Base-by-base conservation (phyloP, 2,888 invertebrate genomes). In the Hoplodrina ambigua region DNA sequence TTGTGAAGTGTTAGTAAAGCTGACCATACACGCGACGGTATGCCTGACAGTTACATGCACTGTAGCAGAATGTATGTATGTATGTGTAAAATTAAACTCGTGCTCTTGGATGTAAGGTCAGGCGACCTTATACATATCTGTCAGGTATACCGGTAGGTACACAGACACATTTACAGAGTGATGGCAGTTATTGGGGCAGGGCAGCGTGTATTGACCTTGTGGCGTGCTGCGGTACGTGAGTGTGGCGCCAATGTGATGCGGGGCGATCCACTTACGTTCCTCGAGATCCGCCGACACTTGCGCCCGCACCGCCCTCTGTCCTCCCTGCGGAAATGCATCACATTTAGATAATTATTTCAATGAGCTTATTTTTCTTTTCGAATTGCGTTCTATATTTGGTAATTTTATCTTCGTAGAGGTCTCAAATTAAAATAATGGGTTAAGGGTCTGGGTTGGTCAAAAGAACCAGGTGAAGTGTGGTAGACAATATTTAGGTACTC, bases 181-280 rank as follows among this genome's bases (percentile, higher is more conserved):
- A 61, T 72, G 79, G 72, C 74, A 73, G 86, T 85, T 84, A 83
- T 81, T 77, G 74, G 75, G 87, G 85, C 86, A 76, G 87, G 92
- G 89, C 88, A 86, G 92, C 91, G 92, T 95, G 95, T 95, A 96
- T 94, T 94, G 94, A 97, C 97, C 97, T 96, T 97, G 97, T 84
- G 97, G 97, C 86, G 97, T 97, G 96, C 97, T 97, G 89, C 97
- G 97, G 95, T 98, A 98, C 87, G 97, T 97, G 89, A 97, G 97
- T 93, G 98, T 97, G 96, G 97, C 97, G 94, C 97, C 97, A 91
- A 97, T 97, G 94, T 98, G 97, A 93, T 98, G 98, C 93, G 96
- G 96, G 91, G 91, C 96, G 93, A 96, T 96, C 94, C 97, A 96
- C 90, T 96, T 96, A 89, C 96, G 97, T 96, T 98, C 97, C 94